Conservation (phyloP, 2,797 vertebrate species). For the Tragopan temminckii region DNA sequence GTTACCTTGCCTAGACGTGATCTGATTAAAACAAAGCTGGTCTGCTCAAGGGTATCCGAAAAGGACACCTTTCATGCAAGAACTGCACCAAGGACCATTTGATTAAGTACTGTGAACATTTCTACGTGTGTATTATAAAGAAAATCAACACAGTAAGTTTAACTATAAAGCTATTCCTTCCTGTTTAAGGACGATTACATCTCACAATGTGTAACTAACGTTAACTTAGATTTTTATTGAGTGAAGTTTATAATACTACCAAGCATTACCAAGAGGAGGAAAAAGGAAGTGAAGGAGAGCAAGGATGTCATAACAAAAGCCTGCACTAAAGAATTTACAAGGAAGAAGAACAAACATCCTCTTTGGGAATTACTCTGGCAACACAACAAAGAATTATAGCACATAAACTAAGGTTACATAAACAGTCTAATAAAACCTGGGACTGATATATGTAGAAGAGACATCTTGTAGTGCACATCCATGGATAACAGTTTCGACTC, state of each 20-base stretch:
- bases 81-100: not conserved
- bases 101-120: not conserved
- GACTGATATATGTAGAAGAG: conserved; percentile 69
- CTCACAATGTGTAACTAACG: not conserved
- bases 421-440: conserved; percentile 76
- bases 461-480: conserved; percentile 18
- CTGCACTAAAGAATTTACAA: conserved; percentile 68
- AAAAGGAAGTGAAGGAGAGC: not conserved
- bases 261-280: not conserved
- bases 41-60: not conserved
- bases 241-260: conserved; percentile 29
- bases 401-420: conserved; percentile 79
- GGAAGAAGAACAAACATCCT: conserved; percentile 75
- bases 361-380: conserved; percentile 76
- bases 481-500: not conserved
- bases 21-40: not conserved
- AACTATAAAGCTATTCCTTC: not conserved
- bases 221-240: conserved; percentile 4
- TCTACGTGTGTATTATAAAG: not conserved
- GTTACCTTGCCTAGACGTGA: not conserved
- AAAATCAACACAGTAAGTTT: conserved; percentile 16
- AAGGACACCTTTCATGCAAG: not conserved
- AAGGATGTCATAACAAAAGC: conserved; percentile 56
- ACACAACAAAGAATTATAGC: conserved; percentile 77
- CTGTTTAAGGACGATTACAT: not conserved